phyloP scores from a whole-genome alignment of 2,797 vertebrate species.

The Schizothorax lantsangensis region DNA sequence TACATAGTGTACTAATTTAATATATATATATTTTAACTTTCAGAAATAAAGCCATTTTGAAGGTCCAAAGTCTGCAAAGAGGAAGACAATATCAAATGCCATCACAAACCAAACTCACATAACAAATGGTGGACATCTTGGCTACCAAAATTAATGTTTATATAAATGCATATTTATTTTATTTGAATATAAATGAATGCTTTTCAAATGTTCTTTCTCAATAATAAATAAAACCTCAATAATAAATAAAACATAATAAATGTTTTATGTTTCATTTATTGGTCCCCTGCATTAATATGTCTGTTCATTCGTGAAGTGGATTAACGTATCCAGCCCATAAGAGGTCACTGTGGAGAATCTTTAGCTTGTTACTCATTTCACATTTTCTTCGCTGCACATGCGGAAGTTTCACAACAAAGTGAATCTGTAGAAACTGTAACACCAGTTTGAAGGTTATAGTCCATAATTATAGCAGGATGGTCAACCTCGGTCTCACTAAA shows the following conservation, averaged over 20 bases:
- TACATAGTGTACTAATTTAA: not conserved
- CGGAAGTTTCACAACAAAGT: conserved; percentile 58
- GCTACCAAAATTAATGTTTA: not conserved
- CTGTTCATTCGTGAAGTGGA: conserved; percentile 27
- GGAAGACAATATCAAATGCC: conserved; percentile 7
- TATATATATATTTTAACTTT: not conserved
- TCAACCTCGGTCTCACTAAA: conserved; percentile 75
- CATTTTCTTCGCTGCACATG: not conserved
- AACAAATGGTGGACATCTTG: not conserved
- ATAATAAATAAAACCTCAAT: not conserved
- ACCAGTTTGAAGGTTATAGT: not conserved
- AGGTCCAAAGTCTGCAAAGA: conserved; percentile 31
- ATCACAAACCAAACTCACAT: conserved; percentile 4
- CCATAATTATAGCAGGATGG: conserved; percentile 65
- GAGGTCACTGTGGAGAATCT: conserved; percentile 49
- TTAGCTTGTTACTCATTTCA: not conserved
- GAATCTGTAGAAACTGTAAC: not conserved
- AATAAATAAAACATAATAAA: not conserved
- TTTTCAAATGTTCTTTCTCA: not conserved
- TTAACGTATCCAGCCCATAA: conserved; percentile 54
- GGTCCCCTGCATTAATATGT: not conserved
- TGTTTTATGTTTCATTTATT: not conserved
- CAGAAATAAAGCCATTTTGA: conserved; percentile 22
- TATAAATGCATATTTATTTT: not conserved
- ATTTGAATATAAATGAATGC: not conserved